Conservation (phyloP, 2,113 vertebrate species). For the Trogon melanurus region DNA sequence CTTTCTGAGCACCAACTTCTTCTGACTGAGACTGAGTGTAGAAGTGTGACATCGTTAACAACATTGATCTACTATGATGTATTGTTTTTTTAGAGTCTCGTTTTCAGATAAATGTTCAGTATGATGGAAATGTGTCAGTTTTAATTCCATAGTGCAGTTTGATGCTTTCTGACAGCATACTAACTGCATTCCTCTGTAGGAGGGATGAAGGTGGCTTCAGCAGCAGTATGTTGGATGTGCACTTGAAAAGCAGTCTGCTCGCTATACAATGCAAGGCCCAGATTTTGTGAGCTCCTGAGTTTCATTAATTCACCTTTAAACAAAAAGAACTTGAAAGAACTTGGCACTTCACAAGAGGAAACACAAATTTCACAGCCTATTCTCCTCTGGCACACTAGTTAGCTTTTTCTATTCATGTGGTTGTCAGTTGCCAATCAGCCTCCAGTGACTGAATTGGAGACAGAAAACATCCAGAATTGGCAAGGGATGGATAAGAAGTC, state of each 20-base stretch:
- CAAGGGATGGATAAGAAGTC: conserved; percentile 45
- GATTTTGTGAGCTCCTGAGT: background rate
- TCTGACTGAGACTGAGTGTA: background rate
- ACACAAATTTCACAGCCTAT: conserved; percentile 3
- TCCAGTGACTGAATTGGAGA: conserved; percentile 34
- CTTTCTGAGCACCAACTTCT: background rate
- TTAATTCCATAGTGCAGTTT: background rate
- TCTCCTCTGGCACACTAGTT: conserved; percentile 35
- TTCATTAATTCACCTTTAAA: conserved; percentile 31
- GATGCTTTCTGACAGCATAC: background rate
- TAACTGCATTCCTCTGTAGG: background rate
- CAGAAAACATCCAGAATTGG: conserved; percentile 46
- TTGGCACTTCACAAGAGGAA: conserved; percentile 4
- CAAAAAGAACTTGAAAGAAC: background rate
- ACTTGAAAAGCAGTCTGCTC: background rate
- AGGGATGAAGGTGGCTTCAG: background rate
- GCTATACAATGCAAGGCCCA: background rate
- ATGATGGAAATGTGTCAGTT: background rate
- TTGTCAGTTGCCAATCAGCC: conserved; percentile 54
- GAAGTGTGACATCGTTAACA: background rate
- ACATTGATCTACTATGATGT: background rate
- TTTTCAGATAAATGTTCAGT: background rate
- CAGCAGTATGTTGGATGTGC: background rate
- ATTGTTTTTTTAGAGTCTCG: background rate
- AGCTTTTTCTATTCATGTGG: conserved; percentile 30